Base-by-base conservation (phyloP, 2,888 invertebrate species). In the Augochlorella aurata region DNA sequence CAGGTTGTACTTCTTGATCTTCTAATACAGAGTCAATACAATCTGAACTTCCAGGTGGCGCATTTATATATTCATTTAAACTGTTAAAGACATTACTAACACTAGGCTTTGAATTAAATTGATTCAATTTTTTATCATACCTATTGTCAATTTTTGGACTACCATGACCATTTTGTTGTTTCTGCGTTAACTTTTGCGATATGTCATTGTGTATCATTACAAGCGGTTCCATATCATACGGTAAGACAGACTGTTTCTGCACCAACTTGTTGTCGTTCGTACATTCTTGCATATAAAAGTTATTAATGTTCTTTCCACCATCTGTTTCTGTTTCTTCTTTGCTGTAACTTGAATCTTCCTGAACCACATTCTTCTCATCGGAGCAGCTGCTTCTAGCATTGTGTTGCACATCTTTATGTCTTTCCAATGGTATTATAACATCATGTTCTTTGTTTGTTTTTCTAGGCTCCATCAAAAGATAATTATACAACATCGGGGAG, bases 41-140 rank as follows among this genome's bases (percentile, higher is more conserved):
- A 61, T 90, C 89, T 61, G 91, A 86, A 74, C 90, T 92, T 54
- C 89, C 90, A 44, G 91, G 91, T 12, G 93, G 90, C 10, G 94
- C 94, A 88, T 94, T 95, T 76, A 95, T 93, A 90, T 96, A 96
- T 76, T 96, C 96, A 82, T 95, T 95, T 72, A 96, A 93, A 90
- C 95, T 96, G 88, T 94, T 95, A 85, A 96, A 96, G 47, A 96
- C 96, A 89, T 96, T 95, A 76, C 95, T 95, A 73, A 96, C 95
- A 74, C 94, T 95, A 50, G 95, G 94, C 86, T 94, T 94, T 54
- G 90, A 93, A 84, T 90, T 92, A 5, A 91, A 90, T 61, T 93
- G 92, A 82, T 92, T 93, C 52, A 92, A 81, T 81, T 92, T 92
- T 29, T 91, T 91, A 74, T 92, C 90, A 29, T 92, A 93, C 84